Percentiles rank a stretch among this genome's conserved stretches.
Evolutionary conservation across 2,113 vertebrate genomes (phyloP).

Genomic region (Rattus norvegicus): DNA sequence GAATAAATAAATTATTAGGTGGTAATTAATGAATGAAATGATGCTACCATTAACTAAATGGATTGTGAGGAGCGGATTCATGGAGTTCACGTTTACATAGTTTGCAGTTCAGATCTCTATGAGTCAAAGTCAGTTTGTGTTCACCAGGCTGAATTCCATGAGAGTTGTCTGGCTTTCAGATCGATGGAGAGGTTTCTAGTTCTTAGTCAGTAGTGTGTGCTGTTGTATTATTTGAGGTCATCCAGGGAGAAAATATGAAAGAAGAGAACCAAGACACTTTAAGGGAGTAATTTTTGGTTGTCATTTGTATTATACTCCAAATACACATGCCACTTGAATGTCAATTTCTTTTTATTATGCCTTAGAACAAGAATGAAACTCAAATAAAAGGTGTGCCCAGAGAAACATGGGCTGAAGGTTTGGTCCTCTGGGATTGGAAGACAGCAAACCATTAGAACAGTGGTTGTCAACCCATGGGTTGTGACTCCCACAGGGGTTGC

Average conservation of each 20-base stretch:
- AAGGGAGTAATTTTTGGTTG: not conserved
- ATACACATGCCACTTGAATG: not conserved
- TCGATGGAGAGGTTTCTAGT: not conserved
- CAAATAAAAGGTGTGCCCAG: not conserved
- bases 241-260: not conserved
- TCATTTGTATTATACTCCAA: not conserved
- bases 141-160: not conserved
- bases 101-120: not conserved
- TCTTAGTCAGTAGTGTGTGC: not conserved
- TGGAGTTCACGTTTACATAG: not conserved
- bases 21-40: not conserved
- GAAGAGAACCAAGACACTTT: not conserved
- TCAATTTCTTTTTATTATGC: not conserved
- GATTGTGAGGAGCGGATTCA: not conserved
- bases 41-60: not conserved
- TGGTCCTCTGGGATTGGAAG: no score
- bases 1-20: not conserved
- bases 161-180: not conserved
- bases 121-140: constrained; percentile 5
- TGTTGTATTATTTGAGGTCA: not conserved
- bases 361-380: not conserved
- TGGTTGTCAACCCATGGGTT: not conserved
- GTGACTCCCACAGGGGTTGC: not conserved
- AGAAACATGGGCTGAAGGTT: not conserved
- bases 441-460: not conserved